Evolutionary conservation across 2,888 invertebrate species (phyloP), one percentile per base, ranked within the genome.

Genomic region (Esperia sulphurella): DNA sequence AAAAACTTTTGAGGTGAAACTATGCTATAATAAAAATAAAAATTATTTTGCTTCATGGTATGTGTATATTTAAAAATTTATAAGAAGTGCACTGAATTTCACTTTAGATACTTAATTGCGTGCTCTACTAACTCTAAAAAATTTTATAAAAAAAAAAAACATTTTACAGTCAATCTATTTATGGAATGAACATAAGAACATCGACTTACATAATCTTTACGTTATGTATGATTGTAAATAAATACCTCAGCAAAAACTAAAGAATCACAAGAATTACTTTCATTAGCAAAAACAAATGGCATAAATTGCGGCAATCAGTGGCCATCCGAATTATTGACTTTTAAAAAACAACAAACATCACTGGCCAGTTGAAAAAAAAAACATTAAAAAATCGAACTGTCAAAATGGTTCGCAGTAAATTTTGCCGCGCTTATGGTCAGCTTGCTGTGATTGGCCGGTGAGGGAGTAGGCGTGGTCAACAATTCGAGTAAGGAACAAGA

Each of bases 361-460:
- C 49, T 72, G 79, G 71, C 68, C 73, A 71, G 56, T 65, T 50
- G 57, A 52, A 68, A 66, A 64, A 62, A 70, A 68, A 67, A 66
- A 71, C 74, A 75, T 71, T 70, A 81, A 85, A 83, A 84, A 83
- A 77, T 78, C 72, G 77, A 83, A 79, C 83, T 87, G 87, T 88
- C 87, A 88, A 84, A 86, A 88, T 81, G 85, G 83, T 79, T 71
- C 68, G 81, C 82, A 69, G 81, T 83, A 86, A 83, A 83, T 85
- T 83, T 81, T 75, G 70, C 76, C 75, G 79, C 74, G 78, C 68
- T 66, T 51, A 58, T 50, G 59, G 66, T 64, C 61, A 62, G 58
- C 54, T 44, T 50, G 61, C 56, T 49, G 61, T 63, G 53, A 87
- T 87, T 88, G 88, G 87, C 53, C 65, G 61, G 53, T 54, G 43